Evolutionary conservation across 2,888 invertebrate genomes (phyloP), one percentile per base, ranked within the genome.

Genomic region (Harpalus rufipes): DNA sequence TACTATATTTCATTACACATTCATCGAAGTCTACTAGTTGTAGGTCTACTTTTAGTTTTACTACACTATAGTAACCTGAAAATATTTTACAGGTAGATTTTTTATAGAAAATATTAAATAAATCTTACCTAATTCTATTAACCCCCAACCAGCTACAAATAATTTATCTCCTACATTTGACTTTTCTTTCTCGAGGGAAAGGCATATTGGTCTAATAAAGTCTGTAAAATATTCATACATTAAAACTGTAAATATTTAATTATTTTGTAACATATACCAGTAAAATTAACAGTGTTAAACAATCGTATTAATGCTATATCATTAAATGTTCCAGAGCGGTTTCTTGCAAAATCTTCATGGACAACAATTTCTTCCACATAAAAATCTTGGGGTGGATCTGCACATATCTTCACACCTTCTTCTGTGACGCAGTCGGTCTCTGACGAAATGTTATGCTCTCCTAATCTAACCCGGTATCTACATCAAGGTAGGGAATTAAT

Each of bases 241-340:
- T 68, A 39, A 4, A 21, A 68, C 12, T 5, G 6, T 51, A 51
- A 51, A 12, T 12, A 51, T 51, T 51, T 51, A 51, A 51, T 51
- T 8, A 51, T 51, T 51, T 4, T 32, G 32, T 32, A 4, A 32
- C 10, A 68, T 86, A 87, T 88, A 93, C 93, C 91, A 86, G 92
- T 90, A 86, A 91, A 91, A 16, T 90, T 90, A 2, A 91, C 91
- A 5, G 89, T 87, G 59, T 88, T 88, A 41, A 88, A 89, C 74
- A 93, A 86, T 85, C 91, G 91, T 41, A 93, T 88, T 51, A 93
- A 86, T 0, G 92, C 93, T 14, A 93, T 92, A 87, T 93, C 93
- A 86, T 91, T 88, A 84, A 90, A 88, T 85, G 90, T 89, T 85
- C 88, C 87, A 18, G 85, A 86, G 6, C 88, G 87, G 18, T 87